Evolutionary conservation across 2,113 vertebrate species (phyloP).

Genomic region (Salvator merianae): DNA sequence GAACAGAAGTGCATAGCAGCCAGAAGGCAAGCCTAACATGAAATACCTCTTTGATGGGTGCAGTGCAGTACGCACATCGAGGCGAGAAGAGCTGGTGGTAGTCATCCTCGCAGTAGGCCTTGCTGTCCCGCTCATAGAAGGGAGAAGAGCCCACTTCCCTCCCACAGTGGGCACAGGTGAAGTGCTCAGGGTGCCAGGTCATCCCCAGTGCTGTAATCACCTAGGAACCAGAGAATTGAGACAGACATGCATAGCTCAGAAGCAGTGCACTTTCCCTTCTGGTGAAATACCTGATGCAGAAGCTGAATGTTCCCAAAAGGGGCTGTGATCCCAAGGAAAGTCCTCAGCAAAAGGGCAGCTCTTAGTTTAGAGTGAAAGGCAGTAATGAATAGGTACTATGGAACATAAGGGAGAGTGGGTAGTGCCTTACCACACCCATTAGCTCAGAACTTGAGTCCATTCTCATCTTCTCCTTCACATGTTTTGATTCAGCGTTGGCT

Average conservation of each 20-base stretch:
- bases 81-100: constrained; percentile 86
- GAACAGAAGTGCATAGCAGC: neutral
- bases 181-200: constrained; percentile 91
- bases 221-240: constrained; percentile 51
- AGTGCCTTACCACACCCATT: no score
- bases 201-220: constrained; percentile 85
- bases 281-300: fast-evolving
- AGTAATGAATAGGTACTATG: no score
- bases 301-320: neutral
- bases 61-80: constrained; percentile 85
- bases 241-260: neutral
- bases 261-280: neutral
- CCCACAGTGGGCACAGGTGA: constrained; percentile 80
- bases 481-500: no score
- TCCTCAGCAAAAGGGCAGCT: neutral
- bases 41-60: constrained; percentile 84
- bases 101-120: constrained; percentile 83
- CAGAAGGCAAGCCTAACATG: fast-evolving
- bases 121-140: constrained; percentile 85
- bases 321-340: neutral
- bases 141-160: constrained; percentile 75
- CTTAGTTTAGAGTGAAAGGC: neutral
- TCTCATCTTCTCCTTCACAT: no score
- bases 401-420: no score
- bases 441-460: no score